Evolutionary conservation across 1,140 invertebrate genomes (phyloP).

Genomic region (Zaprionus lachaisei): DNA sequence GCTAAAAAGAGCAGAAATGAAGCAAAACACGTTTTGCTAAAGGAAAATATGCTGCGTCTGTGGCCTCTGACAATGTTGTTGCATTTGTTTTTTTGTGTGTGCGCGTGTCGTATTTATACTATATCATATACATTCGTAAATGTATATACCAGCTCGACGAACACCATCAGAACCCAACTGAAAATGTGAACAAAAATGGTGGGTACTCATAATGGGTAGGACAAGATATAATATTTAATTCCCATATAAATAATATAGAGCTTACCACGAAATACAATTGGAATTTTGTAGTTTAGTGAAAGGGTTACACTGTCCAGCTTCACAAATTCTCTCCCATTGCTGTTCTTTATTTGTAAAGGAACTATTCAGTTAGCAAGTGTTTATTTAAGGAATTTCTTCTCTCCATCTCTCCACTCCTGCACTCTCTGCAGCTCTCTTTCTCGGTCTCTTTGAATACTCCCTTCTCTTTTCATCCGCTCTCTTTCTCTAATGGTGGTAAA

Average conservation of each 20-base stretch:
- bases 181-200: slow-evolving; percentile 76
- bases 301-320: neutral
- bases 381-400: slow-evolving; percentile 26
- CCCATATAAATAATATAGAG: neutral
- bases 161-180: slow-evolving; percentile 44
- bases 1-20: slow-evolving; percentile 75
- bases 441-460: neutral
- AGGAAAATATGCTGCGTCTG: slow-evolving; percentile 65
- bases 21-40: slow-evolving; percentile 80
- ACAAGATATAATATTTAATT: neutral
- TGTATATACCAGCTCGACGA: slow-evolving; percentile 47
- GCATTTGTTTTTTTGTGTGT: slow-evolving; percentile 59
- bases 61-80: slow-evolving; percentile 56
- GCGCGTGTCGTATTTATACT: slow-evolving; percentile 44
- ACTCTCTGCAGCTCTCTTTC: slow-evolving; percentile 1
- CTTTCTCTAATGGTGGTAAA: slow-evolving; percentile 25
- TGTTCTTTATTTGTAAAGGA: neutral
- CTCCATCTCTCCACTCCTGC: neutral
- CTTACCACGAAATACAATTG: neutral
- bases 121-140: slow-evolving; percentile 12
- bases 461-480: slow-evolving; percentile 9
- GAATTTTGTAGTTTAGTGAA: neutral
- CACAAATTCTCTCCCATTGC: neutral
- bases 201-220: slow-evolving; percentile 40
- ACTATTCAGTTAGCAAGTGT: slow-evolving; percentile 21